Evolutionary conservation across 2,888 invertebrate genomes (phyloP), one percentile per base, ranked within the genome.

Genomic region (Agrotis exclamationis): DNA sequence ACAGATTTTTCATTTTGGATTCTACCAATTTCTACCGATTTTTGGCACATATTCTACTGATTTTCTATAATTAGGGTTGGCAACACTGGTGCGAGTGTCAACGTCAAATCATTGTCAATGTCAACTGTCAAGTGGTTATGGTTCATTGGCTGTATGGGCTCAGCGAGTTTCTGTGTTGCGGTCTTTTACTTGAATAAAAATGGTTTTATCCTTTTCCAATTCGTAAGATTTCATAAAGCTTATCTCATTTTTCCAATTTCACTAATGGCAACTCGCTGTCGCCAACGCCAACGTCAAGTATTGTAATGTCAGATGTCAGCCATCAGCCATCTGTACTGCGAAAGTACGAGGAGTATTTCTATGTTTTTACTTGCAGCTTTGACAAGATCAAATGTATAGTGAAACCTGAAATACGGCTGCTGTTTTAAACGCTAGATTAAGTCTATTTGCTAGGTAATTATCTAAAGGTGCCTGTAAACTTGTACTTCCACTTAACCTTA

Each of bases 401-500:
- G 44, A 62, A 45, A 57, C 16, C 48, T 53, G 73, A 4, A 50
- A 20, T 50, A 47, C 48, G 14, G 24, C 45, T 57, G 7, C 24
- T 45, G 4, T 13, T 14, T 16, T 39, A 3, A 16, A 60, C 18
- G 7, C 33, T 54, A 62, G 28, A 47, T 56, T 47, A 48, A 18
- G 33, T 24, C n/a, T 63, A 65, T 22, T 20, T 56, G 2, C 56
- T 53, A 68, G 59, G 47, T 63, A 56, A 59, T 16, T 45, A 51
- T 22, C 7, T 48, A 16, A 64, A 63, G 45, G 7, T 24, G 22
- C 22, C 0, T 16, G 5, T 44, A 53, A 63, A 63, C 44, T 24
- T 39, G 24, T 22, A 48, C 39, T 20, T 47, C 18, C 14, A 58
- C 63, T 5, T 80, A 84, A 82, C 84, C 80, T 86, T 47, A 45